Evolutionary conservation across 2,797 vertebrate genomes (phyloP).

Genomic region (Bufotes viridis): DNA sequence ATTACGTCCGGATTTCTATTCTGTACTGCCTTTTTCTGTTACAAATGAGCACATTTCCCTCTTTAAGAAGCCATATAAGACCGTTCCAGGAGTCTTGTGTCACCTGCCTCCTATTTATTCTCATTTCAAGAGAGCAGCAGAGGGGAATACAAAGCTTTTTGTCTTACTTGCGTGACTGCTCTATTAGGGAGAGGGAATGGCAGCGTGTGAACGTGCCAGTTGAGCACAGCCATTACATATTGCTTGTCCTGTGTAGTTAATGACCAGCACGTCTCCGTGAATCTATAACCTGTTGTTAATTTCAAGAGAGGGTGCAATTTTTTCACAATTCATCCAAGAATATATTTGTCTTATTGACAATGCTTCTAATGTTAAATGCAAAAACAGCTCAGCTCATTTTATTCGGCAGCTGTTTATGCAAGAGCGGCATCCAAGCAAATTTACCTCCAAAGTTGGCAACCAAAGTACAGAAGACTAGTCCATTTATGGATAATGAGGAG

Average conservation of each 20-base stretch:
- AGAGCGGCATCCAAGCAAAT: neutral
- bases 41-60: conserved; percentile 1
- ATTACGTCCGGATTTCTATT: conserved; percentile 23
- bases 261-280: neutral
- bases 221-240: conserved; percentile 7
- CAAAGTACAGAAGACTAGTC: neutral
- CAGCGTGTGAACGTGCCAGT: neutral
- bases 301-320: neutral
- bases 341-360: conserved; percentile 15
- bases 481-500: neutral
- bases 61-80: conserved; percentile 28
- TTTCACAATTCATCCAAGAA: conserved; percentile 11
- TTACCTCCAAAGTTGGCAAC: neutral
- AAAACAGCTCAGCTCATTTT: neutral
- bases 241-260: conserved; percentile 8
- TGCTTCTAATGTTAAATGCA: neutral
- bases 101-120: conserved; percentile 41
- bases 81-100: conserved; percentile 18
- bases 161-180: conserved; percentile 35
- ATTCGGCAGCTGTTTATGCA: neutral
- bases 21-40: conserved; percentile 17
- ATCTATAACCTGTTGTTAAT: conserved; percentile 13
- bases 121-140: conserved; percentile 21
- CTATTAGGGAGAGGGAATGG: conserved; percentile 25
- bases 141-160: conserved; percentile 29